phyloP scores from a whole-genome alignment of 2,113 vertebrate genomes.

The Oreochromis niloticus region DNA sequence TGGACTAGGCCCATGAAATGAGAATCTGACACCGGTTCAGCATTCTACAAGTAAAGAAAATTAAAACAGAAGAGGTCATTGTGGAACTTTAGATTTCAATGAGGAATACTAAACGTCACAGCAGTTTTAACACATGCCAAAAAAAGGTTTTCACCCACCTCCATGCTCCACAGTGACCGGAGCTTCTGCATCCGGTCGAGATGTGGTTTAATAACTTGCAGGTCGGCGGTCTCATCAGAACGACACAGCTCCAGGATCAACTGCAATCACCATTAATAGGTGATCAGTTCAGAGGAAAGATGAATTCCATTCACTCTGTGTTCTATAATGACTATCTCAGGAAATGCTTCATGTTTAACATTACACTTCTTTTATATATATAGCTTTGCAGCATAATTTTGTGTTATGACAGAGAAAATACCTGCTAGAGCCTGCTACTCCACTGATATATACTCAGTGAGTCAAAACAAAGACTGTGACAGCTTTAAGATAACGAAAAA shows the following conservation, averaged over 20 bases:
- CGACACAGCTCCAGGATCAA: conserved; percentile 69
- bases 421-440: background rate
- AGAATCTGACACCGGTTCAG: conserved; percentile 38
- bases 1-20: conserved; percentile 61
- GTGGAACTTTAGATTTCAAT: background rate
- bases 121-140: background rate
- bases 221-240: conserved; percentile 49
- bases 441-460: background rate
- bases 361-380: too few species aligned
- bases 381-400: background rate
- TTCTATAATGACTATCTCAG: background rate
- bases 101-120: background rate
- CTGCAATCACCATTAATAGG: conserved; percentile 23
- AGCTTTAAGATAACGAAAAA: background rate
- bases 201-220: conserved; percentile 59
- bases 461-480: background rate
- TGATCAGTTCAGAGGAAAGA: background rate
- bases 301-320: background rate
- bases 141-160: conserved; percentile 20
- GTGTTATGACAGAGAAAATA: background rate
- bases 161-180: conserved; percentile 37
- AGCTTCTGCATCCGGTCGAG: conserved; percentile 65
- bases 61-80: background rate
- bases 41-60: conserved; percentile 24
- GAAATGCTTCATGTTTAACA: background rate